Percentiles rank a stretch among this genome's conserved stretches.
Conservation (phyloP, 2,888 invertebrate species). For the Xestobium rufovillosum region DNA sequence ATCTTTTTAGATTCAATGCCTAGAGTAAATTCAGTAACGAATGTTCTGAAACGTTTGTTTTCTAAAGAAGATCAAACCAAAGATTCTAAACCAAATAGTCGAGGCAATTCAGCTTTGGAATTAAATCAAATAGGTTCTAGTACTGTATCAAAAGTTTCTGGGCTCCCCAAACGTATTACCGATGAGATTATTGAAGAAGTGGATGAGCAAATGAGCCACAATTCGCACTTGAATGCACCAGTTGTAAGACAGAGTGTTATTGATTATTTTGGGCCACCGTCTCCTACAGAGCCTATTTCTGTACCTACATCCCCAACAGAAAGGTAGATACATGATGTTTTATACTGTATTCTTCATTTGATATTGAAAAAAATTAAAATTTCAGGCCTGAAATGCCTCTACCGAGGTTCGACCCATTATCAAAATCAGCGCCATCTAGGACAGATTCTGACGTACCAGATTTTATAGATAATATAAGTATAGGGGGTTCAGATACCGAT, state of each 20-base stretch:
- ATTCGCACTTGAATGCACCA: constrained; percentile 55
- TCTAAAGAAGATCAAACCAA: constrained; percentile 62
- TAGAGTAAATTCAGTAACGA: constrained; percentile 69
- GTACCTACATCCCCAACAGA: constrained; percentile 45
- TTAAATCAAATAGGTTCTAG: constrained; percentile 24
- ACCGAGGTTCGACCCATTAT: no score
- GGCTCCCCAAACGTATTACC: constrained; percentile 57
- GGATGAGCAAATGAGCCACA: constrained; percentile 76
- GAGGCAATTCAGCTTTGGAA: constrained; percentile 25
- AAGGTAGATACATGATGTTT: no score
- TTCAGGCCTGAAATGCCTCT: no score
- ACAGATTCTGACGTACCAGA: constrained; percentile 21
- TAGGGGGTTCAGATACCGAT: constrained; percentile 39
- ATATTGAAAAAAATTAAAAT: no score
- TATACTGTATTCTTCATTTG: no score
- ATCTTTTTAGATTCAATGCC: constrained; percentile 45
- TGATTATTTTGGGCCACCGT: constrained; percentile 50
- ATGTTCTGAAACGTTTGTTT: constrained; percentile 67
- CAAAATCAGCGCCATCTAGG: constrained; percentile 13
- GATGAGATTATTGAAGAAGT: constrained; percentile 69
- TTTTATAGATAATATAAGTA: constrained; percentile 37
- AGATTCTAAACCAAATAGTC: constrained; percentile 15
- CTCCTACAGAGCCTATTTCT: constrained; percentile 39
- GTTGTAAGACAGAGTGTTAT: constrained; percentile 56
- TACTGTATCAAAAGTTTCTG: constrained; percentile 34